A percentile compares a stretch with the other conserved stretches of the same genome.
Conservation (phyloP, 2,797 vertebrate species). For the Pampus argenteus region DNA sequence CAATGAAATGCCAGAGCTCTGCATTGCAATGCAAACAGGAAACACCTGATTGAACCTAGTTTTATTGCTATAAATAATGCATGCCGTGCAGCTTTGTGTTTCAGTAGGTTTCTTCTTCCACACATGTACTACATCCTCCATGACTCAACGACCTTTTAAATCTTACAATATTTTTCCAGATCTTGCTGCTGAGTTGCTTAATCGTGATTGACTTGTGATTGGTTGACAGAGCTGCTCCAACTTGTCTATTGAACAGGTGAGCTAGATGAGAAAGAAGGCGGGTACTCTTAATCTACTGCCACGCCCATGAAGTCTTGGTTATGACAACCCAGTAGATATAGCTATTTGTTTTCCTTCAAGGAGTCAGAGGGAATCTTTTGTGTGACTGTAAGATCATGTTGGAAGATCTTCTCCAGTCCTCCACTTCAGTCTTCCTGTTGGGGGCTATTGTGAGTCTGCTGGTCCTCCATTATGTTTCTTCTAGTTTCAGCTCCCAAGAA, state of each 20-base stretch:
- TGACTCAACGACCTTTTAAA: too few relatives aligned
- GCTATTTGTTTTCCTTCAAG: not conserved
- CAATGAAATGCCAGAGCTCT: too few relatives aligned
- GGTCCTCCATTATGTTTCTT: constrained; percentile 39
- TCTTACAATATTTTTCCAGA: too few relatives aligned
- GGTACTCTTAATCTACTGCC: not conserved
- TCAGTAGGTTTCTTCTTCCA: too few relatives aligned
- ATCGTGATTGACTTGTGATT: not conserved
- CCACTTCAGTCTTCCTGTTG: constrained; percentile 18
- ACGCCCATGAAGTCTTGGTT: too few relatives aligned
- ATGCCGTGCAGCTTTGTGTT: too few relatives aligned
- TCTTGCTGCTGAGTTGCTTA: not conserved
- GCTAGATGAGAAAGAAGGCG: not conserved
- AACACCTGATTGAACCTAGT: too few relatives aligned
- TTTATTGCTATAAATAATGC: too few relatives aligned
- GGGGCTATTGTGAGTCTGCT: constrained; percentile 36
- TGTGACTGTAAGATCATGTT: constrained; percentile 32
- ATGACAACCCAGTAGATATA: too few relatives aligned
- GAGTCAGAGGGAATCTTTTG: not conserved
- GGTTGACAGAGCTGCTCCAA: not conserved
- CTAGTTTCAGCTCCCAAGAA: constrained; percentile 5
- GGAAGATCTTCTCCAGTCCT: constrained; percentile 29
- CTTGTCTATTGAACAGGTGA: too few relatives aligned
- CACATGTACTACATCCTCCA: too few relatives aligned
- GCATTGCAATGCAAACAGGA: too few relatives aligned